These are phyloP conservation scores for Timema cristinae DNA, from an alignment of 2,888 invertebrate genomes.

Conservation along the genomic window DNA sequence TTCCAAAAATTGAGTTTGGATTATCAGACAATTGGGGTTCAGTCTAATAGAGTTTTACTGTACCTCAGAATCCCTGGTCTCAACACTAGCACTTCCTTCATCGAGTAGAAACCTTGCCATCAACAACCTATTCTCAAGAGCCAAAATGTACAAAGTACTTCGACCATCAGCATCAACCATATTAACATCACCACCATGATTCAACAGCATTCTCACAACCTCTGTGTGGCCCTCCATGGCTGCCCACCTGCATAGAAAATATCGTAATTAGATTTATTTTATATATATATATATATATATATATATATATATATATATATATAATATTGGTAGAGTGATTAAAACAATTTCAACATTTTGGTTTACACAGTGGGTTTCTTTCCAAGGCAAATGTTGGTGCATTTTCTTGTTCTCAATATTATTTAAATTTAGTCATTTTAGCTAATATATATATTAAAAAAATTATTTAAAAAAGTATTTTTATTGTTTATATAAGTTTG, in stretches of 20 bases:
- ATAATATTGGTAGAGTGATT: neutral
- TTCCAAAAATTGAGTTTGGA: too few species aligned
- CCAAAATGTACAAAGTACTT: conserved; percentile 86
- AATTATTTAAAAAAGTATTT: too few species aligned
- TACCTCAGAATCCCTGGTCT: conserved; percentile 82
- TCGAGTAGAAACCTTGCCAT: conserved; percentile 79
- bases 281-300: neutral
- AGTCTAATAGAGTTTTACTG: too few species aligned
- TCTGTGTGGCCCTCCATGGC: conserved; percentile 74
- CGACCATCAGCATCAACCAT: conserved; percentile 89
- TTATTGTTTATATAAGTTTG: too few species aligned
- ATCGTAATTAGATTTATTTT: too few species aligned
- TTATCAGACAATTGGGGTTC: too few species aligned
- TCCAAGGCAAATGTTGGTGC: neutral
- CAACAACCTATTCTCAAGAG: conserved; percentile 78
- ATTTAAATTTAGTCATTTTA: neutral
- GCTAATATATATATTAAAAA: too few species aligned
- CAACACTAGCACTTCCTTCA: conserved; percentile 73
- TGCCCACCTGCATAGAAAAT: conserved; percentile 55
- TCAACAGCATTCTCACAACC: conserved; percentile 63
- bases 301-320: neutral
- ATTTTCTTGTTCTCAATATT: neutral
- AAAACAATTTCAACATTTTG: too few species aligned
- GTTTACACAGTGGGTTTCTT: neutral
- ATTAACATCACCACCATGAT: conserved; percentile 78